Evolutionary conservation across 2,888 invertebrate genomes (phyloP), one percentile per base, ranked within the genome.

Genomic region (Cosmopolites sordidus): DNA sequence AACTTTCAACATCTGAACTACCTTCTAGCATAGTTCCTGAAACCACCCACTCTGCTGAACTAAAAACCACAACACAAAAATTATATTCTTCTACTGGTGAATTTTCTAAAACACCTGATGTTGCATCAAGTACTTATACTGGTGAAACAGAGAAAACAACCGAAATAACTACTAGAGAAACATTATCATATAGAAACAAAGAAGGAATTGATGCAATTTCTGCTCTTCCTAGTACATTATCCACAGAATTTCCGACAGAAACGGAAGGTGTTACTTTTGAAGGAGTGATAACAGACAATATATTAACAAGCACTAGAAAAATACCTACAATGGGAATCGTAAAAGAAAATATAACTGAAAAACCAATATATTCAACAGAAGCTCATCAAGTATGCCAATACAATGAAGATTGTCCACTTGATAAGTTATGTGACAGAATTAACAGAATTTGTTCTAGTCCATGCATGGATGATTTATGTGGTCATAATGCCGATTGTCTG

Each of bases 371-470:
- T 22, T 5, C 40, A 5, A 40, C 17, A 27, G 27, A n/a, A n/a
- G 2, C 30, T 42, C 22, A 40, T 17, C 41, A 48, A 61, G 80
- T 90, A 46, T 92, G 92, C 70, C 91, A 92, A 70, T 91, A 90
- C 73, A 92, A 92, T 67, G 91, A 90, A 77, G 92, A 92, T 67
- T 92, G 92, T 69, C 90, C 91, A 49, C 87, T 88, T 14, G 82
- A 86, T 65, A 83, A 88, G 64, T 76, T 89, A 17, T 92, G 92
- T 70, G 92, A 92, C 73, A 81, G 91, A 62, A 75, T 91, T 45
- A 91, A 91, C 67, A 79, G 92, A 69, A 79, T 86, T 42, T 92
- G 92, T 70, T 86, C 89, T 60, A 91, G 83, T 71, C 89, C 89
- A 2, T 91, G 91, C 69, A 78, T 80, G 61, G 83, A 84, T 61